Conservation (phyloP, 2,797 vertebrate genomes). For the Danio kyathit region DNA sequence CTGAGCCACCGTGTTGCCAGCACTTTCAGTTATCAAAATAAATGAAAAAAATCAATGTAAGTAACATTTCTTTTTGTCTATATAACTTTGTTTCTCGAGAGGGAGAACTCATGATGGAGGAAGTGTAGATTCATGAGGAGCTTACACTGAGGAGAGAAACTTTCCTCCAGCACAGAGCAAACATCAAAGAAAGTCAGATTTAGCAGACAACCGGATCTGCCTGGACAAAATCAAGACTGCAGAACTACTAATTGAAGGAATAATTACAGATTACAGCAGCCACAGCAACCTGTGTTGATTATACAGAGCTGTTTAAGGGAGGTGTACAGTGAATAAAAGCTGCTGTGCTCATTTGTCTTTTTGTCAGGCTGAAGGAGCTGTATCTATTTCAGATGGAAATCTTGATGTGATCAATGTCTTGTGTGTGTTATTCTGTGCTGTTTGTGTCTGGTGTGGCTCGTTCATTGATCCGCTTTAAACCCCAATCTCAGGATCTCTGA, state of each 20-base stretch:
- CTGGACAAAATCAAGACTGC: not conserved
- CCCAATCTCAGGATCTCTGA: slow-evolving; percentile 23
- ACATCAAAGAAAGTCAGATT: not conserved
- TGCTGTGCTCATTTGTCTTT: not conserved
- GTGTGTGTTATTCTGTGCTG: not conserved
- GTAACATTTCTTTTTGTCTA: no score
- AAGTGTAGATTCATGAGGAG: not conserved
- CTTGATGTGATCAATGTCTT: slow-evolving; percentile 14
- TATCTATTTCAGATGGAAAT: slow-evolving; percentile 22
- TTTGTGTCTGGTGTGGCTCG: not conserved
- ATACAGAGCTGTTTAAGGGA: slow-evolving; percentile 6
- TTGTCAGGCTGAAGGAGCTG: not conserved
- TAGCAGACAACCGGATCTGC: not conserved
- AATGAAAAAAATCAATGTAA: no score
- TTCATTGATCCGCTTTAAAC: slow-evolving; percentile 17
- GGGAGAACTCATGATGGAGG: not conserved
- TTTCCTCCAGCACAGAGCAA: not conserved
- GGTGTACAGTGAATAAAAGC: not conserved
- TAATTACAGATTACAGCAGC: slow-evolving; percentile 9
- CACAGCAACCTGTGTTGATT: slow-evolving; percentile 8
- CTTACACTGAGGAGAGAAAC: slow-evolving; percentile 4
- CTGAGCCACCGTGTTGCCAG: no score
- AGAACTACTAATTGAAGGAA: not conserved
- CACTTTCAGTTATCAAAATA: no score
- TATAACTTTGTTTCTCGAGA: no score